Evolutionary conservation across 2,797 vertebrate genomes (phyloP).

Genomic region (Gambelia wislizenii): DNA sequence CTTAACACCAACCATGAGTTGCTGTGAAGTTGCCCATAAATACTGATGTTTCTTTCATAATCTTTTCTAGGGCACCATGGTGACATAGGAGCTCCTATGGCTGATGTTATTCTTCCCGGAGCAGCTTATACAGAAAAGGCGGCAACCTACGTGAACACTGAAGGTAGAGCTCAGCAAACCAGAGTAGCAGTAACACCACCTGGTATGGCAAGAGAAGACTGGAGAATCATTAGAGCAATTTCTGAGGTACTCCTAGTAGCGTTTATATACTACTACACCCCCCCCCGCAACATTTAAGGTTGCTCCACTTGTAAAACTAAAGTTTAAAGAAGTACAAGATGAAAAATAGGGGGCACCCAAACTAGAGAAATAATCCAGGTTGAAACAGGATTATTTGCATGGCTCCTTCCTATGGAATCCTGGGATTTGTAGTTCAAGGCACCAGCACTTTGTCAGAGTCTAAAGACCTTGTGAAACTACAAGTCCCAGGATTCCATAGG

Average conservation of each 20-base stretch:
- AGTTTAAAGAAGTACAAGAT: not conserved
- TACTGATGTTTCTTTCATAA: not conserved
- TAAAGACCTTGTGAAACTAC: too few relatives aligned
- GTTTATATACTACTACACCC: not conserved
- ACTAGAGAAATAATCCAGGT: too few relatives aligned
- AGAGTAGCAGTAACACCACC: slow-evolving; percentile 92
- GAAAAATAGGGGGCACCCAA: not conserved
- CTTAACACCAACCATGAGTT: not conserved
- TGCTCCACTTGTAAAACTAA: not conserved
- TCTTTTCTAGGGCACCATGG: slow-evolving; percentile 92
- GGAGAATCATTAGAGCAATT: slow-evolving; percentile 93
- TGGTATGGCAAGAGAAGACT: slow-evolving; percentile 95
- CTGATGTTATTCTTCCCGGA: slow-evolving; percentile 93
- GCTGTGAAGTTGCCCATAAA: slow-evolving; percentile 5
- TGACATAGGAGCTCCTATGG: slow-evolving; percentile 92
- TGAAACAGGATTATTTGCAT: too few relatives aligned
- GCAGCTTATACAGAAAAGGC: slow-evolving; percentile 97
- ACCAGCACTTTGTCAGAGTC: too few relatives aligned
- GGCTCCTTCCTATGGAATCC: too few relatives aligned
- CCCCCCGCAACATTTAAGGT: not conserved
- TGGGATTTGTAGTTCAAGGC: too few relatives aligned
- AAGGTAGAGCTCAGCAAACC: slow-evolving; percentile 96
- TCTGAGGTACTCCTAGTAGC: slow-evolving; percentile 87
- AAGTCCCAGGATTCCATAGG: too few relatives aligned
- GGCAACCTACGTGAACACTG: slow-evolving; percentile 94